Base-by-base conservation (phyloP, 2,797 vertebrate genomes). In the Zenarchopterus dispar region DNA sequence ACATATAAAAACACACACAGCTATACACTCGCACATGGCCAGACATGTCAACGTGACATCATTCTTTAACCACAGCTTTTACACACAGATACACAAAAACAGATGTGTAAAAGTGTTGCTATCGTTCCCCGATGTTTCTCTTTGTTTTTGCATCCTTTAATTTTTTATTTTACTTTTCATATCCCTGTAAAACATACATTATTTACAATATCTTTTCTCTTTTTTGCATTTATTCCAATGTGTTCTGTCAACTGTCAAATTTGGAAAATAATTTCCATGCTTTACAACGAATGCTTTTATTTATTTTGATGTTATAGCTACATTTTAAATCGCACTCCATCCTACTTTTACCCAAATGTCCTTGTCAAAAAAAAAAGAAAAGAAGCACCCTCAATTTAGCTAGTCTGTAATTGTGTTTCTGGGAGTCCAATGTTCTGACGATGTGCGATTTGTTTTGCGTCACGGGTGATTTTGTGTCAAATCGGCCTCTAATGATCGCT, bases 371-470 rank as follows among this genome's bases (percentile, higher is more conserved):
- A 62, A 31, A 62, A 75, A 60, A 73, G 63, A 86, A 70, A 78
- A 55, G 49, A 81, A 84, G 80, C 70, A 74, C 31, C 67, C 83
- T 83, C 82, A 82, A 82, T 88, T 82, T 85, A 70, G 75, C 81
- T 56, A 21, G 50, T 78, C 81, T 88, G 80, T 89, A 90, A 90
- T 92, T 90, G 87, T 87, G 72, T 89, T 88, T 82, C 78, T 49
- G 73, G 76, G 68, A 80, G 78, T 62, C 86, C 86, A 91, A 89
- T 88, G 88, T 90, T 88, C 78, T 83, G 84, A 88, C 77, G 68
- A 85, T 56, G 80, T 81, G 75, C 66, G 83, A 90, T 93, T 93
- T 90, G 89, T 90, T 92, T 92, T 91, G 90, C 91, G 91, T 93
- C 89, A 92, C 81, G 87, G 82, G 81, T 90, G 85, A 90, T 86